A percentile compares a stretch with the other conserved stretches of the same genome.
phyloP scores from a whole-genome alignment of 2,888 invertebrate species.

The Hypena proboscidalis region DNA sequence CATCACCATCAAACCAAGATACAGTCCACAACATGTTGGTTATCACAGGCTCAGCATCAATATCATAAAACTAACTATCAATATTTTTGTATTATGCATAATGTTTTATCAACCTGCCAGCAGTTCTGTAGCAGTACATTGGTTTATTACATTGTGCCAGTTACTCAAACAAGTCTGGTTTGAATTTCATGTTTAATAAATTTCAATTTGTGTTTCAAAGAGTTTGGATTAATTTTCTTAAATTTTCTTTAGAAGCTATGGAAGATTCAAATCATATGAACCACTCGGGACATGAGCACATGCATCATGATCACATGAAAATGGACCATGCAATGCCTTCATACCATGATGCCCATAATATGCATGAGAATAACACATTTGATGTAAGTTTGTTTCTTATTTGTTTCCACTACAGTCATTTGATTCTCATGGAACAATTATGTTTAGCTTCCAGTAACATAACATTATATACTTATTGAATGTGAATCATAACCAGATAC shows the following conservation, averaged over 20 bases:
- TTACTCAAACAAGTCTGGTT: conserved; percentile 19
- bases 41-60: no score
- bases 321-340: conserved; percentile 29
- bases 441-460: neutral
- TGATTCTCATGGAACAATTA: neutral
- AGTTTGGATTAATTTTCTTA: conserved; percentile 3
- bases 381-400: conserved; percentile 20
- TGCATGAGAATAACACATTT: conserved; percentile 42
- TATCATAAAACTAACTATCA: no score
- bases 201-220: neutral
- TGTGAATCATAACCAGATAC: no score
- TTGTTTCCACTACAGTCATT: neutral
- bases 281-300: conserved; percentile 57
- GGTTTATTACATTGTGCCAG: conserved; percentile 36
- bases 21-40: no score
- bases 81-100: no score
- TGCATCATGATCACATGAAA: conserved; percentile 47
- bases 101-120: conserved; percentile 49
- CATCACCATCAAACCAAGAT: no score
- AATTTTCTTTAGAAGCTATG: conserved; percentile 36
- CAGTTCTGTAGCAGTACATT: no score
- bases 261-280: conserved; percentile 44
- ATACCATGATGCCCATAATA: conserved; percentile 37
- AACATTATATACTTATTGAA: no score
- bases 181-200: neutral